A percentile compares a stretch with the other conserved stretches of the same genome.
Evolutionary conservation across 2,113 vertebrate species (phyloP).

Genomic region (Setophaga kirtlandii): DNA sequence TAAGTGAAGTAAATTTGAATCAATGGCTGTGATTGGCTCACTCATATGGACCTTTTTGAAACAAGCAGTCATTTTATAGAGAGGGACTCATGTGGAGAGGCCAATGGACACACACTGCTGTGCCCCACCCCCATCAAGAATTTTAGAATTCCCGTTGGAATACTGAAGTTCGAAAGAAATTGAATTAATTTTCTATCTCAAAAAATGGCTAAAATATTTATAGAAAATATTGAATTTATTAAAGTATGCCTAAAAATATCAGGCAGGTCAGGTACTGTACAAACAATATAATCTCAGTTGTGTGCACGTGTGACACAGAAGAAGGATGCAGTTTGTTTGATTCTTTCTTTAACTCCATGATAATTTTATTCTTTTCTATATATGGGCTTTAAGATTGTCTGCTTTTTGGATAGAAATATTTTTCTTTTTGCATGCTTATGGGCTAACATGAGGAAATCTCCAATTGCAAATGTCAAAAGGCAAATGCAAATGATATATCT

Average conservation of each 20-base stretch:
- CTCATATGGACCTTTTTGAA: not conserved
- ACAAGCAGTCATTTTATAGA: not conserved
- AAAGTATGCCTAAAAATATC: not conserved
- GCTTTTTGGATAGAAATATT: not conserved
- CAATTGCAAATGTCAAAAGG: not conserved
- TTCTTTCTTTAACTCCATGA: not conserved
- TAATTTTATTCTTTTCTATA: not conserved
- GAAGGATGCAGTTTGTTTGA: not conserved
- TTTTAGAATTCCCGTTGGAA: not conserved
- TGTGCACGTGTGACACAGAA: accelerated
- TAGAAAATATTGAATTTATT: not conserved
- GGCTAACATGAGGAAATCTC: not conserved
- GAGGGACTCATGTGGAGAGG: not conserved
- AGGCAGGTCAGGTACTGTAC: not conserved
- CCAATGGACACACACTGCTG: not conserved
- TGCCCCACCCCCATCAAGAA: accelerated
- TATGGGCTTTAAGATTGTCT: not conserved
- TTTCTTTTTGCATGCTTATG: not conserved
- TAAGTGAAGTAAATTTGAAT: not conserved
- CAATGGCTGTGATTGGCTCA: not conserved
- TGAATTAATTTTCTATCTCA: not conserved
- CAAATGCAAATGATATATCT: not conserved
- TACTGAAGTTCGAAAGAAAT: not conserved
- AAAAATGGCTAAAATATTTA: not conserved
- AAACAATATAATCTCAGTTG: not conserved